Evolutionary conservation across 2,113 vertebrate species (phyloP).

Genomic region (Ivindomyrus marchei): DNA sequence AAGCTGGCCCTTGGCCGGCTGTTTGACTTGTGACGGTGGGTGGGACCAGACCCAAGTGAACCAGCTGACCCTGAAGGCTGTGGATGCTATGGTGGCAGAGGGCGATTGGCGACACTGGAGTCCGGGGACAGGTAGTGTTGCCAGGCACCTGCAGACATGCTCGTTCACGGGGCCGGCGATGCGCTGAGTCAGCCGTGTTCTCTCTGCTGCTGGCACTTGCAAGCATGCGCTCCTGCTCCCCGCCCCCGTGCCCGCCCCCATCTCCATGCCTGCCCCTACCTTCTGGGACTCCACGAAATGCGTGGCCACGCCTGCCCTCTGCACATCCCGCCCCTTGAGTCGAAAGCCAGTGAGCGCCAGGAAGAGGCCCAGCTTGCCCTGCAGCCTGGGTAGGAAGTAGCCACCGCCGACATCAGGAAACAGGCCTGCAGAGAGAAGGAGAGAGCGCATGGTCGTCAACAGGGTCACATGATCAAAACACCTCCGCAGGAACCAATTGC

Average conservation of each 20-base stretch:
- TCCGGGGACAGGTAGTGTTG: not conserved
- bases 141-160: not conserved
- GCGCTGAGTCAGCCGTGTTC: conserved; percentile 8
- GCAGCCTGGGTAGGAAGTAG: conserved; percentile 85
- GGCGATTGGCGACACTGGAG: not conserved
- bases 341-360: conserved; percentile 84
- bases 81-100: not conserved
- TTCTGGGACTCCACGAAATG: conserved; percentile 85
- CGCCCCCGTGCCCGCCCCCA: not conserved
- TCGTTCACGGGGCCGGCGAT: too few species aligned
- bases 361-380: conserved; percentile 78
- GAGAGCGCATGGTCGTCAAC: not conserved
- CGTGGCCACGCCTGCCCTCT: conserved; percentile 78
- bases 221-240: not conserved
- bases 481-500: not conserved
- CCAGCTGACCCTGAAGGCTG: not conserved
- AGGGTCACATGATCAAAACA: not conserved
- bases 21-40: not conserved
- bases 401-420: conserved; percentile 95
- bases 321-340: conserved; percentile 84
- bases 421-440: conserved; percentile 62
- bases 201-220: conserved; percentile 17
- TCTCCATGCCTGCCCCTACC: conserved; percentile 52
- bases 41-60: not conserved
- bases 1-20: not conserved